phyloP scores from a whole-genome alignment of 1,140 invertebrate genomes.

The Aphelinus certus region DNA sequence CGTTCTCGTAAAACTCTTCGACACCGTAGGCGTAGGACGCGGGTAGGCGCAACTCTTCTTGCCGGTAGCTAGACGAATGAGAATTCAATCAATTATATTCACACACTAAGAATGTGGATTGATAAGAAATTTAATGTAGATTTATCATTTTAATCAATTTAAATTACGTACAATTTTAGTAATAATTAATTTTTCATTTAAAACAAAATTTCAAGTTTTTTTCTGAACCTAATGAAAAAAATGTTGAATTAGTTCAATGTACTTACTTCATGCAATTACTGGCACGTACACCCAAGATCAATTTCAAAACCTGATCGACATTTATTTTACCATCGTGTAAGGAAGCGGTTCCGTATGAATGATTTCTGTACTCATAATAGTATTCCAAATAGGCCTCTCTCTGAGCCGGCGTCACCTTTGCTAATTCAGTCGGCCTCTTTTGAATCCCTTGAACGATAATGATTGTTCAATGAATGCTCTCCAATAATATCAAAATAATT shows the following conservation, averaged over 20 bases:
- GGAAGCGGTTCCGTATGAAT: slow-evolving; percentile 70
- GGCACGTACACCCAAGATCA: slow-evolving; percentile 77
- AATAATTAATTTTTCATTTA: too few species aligned
- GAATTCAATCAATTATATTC: not conserved
- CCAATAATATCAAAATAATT: not conserved
- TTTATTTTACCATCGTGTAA: slow-evolving; percentile 75
- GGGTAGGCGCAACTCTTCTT: slow-evolving; percentile 78
- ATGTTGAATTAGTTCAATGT: not conserved
- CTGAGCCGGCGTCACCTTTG: slow-evolving; percentile 73
- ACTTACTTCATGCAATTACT: slow-evolving; percentile 75
- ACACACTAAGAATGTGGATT: not conserved
- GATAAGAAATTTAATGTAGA: not conserved
- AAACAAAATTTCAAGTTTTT: too few species aligned
- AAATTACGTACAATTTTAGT: not conserved
- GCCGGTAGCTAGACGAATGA: slow-evolving; percentile 62
- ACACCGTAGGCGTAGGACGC: slow-evolving; percentile 89
- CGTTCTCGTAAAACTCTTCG: slow-evolving; percentile 89
- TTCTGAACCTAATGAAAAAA: too few species aligned
- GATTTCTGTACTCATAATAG: slow-evolving; percentile 78
- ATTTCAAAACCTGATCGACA: slow-evolving; percentile 80
- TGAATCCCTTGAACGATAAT: slow-evolving; percentile 75
- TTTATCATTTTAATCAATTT: not conserved
- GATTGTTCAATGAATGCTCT: not conserved
- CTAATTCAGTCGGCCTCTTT: slow-evolving; percentile 82
- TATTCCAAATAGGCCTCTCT: slow-evolving; percentile 79